phyloP scores from a whole-genome alignment of 64 coral and sea anemone species.

The Anthopleura sola region DNA sequence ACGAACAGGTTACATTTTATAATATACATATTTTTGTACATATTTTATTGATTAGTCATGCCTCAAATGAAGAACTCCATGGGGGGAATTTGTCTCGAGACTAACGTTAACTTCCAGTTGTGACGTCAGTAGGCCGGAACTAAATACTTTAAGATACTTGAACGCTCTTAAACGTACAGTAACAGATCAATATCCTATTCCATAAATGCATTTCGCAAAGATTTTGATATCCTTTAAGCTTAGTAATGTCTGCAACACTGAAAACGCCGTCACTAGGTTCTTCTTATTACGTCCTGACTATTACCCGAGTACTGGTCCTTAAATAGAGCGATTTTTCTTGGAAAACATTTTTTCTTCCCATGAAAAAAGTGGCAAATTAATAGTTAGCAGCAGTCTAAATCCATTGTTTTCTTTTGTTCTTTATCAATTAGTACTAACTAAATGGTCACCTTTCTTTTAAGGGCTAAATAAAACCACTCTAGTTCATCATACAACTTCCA shows the following conservation, averaged over 20 bases:
- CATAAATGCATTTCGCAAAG: not conserved
- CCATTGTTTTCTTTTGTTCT: too few species aligned
- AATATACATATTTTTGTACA: not conserved
- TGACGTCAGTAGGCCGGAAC: constrained; percentile 1
- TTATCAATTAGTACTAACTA: too few species aligned
- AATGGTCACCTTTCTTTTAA: too few species aligned
- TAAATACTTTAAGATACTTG: not conserved
- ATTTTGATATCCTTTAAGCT: not conserved
- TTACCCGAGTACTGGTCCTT: too few species aligned
- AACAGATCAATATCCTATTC: not conserved
- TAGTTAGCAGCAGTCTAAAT: too few species aligned
- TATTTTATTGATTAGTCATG: not conserved
- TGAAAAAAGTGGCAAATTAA: too few species aligned
- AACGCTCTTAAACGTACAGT: constrained; percentile 7
- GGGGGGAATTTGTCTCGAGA: not conserved
- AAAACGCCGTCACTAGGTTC: not conserved
- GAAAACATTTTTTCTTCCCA: too few species aligned
- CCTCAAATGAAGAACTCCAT: not conserved
- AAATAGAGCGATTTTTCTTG: too few species aligned
- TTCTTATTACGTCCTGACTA: too few species aligned
- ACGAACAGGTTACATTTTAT: too few species aligned
- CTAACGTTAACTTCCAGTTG: not conserved
- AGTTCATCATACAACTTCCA: too few species aligned
- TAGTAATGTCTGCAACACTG: not conserved
- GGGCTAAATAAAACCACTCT: too few species aligned